Percentiles rank a stretch among this genome's conserved stretches.
These are phyloP conservation scores for Daboia siamensis DNA, from an alignment of 2,113 vertebrate species.

Conservation along the genomic window DNA sequence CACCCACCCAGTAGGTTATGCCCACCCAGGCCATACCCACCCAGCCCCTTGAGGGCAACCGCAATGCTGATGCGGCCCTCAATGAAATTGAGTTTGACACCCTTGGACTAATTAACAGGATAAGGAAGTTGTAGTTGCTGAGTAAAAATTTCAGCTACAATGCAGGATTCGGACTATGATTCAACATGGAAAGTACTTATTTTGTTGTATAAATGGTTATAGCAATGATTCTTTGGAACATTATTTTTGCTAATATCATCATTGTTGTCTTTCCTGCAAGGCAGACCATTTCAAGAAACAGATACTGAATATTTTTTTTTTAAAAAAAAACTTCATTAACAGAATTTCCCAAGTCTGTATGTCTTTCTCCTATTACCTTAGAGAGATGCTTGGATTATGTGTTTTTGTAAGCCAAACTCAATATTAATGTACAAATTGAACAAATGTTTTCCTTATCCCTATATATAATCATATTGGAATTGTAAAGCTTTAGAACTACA, in stretches of 20 bases:
- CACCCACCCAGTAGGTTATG: too few species aligned
- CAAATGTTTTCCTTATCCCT: not conserved
- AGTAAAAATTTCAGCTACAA: not conserved
- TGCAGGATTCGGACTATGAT: not conserved
- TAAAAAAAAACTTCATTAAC: not conserved
- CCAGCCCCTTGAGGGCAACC: too few species aligned
- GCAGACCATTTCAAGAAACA: not conserved
- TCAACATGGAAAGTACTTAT: not conserved
- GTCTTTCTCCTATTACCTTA: not conserved
- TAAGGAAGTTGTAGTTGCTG: not conserved
- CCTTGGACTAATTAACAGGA: not conserved
- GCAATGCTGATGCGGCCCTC: too few species aligned
- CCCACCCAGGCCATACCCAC: too few species aligned
- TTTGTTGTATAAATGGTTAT: not conserved
- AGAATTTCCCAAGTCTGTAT: not conserved
- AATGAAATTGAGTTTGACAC: too few species aligned
- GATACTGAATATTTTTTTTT: not conserved
- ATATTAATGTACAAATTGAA: not conserved
- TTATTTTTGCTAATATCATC: not conserved
- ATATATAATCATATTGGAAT: not conserved
- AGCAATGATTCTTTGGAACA: not conserved
- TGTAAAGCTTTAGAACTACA: not conserved
- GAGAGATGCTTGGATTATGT: not conserved
- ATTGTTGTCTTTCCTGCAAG: not conserved
- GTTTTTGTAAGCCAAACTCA: not conserved